These are phyloP conservation scores for Ascaphus truei DNA, from an alignment of 2,113 vertebrate genomes.

Conservation along the genomic window DNA sequence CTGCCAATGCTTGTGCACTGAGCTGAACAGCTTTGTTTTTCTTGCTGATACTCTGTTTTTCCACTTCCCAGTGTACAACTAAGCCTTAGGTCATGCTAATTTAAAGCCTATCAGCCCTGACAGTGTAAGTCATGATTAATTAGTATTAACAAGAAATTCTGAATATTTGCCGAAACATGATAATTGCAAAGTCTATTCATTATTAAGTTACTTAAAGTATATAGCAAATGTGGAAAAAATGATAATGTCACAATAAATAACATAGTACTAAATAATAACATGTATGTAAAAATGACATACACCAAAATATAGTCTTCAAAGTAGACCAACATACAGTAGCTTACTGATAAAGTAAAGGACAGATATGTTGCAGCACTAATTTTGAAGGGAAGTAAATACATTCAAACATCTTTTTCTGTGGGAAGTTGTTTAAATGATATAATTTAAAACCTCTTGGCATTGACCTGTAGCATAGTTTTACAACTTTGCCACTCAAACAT, in stretches of 20 bases:
- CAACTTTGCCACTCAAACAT: no score
- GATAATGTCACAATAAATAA: no score
- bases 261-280: conserved; percentile 16
- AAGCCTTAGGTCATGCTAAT: conserved; percentile 24
- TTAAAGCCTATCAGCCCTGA: conserved; percentile 33
- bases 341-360: background rate
- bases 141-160: conserved; percentile 33
- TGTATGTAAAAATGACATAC: conserved; percentile 5
- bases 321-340: background rate
- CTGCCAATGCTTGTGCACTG: background rate
- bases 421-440: background rate
- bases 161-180: conserved; percentile 32
- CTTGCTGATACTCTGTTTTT: conserved; percentile 25
- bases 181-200: conserved; percentile 22
- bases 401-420: background rate
- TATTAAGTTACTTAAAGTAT: background rate
- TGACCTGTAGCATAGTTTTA: no score
- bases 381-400: background rate
- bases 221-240: no score
- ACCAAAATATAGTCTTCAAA: background rate
- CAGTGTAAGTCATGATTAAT: conserved; percentile 35
- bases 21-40: conserved; percentile 21
- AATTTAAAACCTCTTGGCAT: no score
- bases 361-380: background rate
- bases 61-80: background rate